Conservation (phyloP, 2,797 vertebrate species). For the Notoglanidium macrostoma region DNA sequence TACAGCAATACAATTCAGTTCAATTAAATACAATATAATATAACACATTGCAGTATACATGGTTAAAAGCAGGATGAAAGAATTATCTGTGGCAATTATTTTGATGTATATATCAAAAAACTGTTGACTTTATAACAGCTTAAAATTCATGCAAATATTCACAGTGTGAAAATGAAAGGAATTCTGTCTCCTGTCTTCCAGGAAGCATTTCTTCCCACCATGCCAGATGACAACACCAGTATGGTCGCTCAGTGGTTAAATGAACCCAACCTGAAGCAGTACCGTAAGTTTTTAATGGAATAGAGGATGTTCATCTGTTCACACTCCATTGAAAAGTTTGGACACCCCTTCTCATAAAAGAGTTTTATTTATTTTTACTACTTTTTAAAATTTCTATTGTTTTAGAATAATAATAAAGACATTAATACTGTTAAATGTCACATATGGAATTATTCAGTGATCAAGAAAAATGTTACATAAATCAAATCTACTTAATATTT, state of each 20-base stretch:
- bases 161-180: background rate
- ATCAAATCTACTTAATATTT: background rate
- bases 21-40: background rate
- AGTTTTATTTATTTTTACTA: background rate
- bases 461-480: background rate
- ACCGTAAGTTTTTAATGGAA: conserved; percentile 22
- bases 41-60: background rate
- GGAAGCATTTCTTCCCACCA: conserved; percentile 73
- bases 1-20: background rate
- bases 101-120: background rate
- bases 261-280: accelerated
- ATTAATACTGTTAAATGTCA: background rate
- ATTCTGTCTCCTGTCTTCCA: conserved; percentile 37
- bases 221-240: conserved; percentile 71
- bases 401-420: background rate
- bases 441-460: background rate
- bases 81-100: background rate
- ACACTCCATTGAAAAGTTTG: background rate
- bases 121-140: background rate
- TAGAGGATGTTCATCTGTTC: background rate
- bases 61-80: background rate
- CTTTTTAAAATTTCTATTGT: background rate
- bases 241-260: conserved; percentile 55
- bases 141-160: background rate
- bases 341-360: background rate